Evolutionary conservation across 2,888 invertebrate genomes (phyloP).

Genomic region (Marronus borbonicus): DNA sequence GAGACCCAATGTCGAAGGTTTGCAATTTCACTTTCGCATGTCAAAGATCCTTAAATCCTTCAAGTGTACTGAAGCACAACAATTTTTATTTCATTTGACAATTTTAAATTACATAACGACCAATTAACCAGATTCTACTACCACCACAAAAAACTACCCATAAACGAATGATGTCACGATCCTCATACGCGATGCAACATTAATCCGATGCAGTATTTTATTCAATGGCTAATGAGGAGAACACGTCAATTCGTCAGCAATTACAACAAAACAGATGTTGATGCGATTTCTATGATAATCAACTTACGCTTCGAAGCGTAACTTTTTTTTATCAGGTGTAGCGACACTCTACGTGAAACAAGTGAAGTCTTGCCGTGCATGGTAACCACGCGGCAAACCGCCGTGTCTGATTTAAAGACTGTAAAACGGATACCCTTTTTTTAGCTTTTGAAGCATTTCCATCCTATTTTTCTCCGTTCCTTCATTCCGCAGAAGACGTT

Average conservation of each 20-base stretch:
- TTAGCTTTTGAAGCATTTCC: background rate
- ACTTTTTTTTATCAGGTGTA: background rate
- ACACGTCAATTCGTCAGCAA: slow-evolving; percentile 4
- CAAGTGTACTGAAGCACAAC: too few species aligned
- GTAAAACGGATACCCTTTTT: background rate
- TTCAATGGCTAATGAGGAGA: slow-evolving; percentile 16
- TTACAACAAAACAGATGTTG: slow-evolving; percentile 29
- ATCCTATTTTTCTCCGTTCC: background rate
- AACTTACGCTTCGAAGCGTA: background rate
- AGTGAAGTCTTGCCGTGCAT: background rate
- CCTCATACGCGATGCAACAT: too few species aligned
- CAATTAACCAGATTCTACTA: too few species aligned
- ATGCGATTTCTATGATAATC: slow-evolving; percentile 25
- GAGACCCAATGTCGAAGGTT: too few species aligned
- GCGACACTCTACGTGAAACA: background rate
- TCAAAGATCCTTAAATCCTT: too few species aligned
- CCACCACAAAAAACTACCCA: too few species aligned
- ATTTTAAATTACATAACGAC: too few species aligned
- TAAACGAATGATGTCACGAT: too few species aligned
- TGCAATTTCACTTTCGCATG: too few species aligned
- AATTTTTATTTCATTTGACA: too few species aligned
- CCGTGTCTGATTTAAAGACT: background rate
- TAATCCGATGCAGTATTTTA: background rate
- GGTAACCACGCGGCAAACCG: background rate
- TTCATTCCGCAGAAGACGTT: slow-evolving; percentile 2